Base-by-base conservation (phyloP, 1,140 invertebrate species). In the Hestina assimilis region DNA sequence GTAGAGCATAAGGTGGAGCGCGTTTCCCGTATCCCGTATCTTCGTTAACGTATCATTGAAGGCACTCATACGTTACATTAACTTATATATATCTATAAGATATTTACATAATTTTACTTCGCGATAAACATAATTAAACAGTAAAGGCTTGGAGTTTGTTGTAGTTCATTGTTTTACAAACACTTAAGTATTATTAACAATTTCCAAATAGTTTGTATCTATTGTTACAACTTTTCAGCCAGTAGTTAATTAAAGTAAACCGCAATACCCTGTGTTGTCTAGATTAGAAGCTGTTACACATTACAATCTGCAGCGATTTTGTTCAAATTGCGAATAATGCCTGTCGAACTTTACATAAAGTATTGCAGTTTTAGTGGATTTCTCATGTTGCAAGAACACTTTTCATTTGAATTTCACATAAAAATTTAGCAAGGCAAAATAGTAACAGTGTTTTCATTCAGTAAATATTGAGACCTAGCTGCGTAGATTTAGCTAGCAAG, bases 161-260 rank as follows among this genome's bases (percentile, higher is more conserved):
- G 41, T 11, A 7, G 15, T 17, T 14, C 19, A 45, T 43, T 45
- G 41, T 54, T 54, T 45, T 38, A 33, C 28, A 28, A 54, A 54
- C 33, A 54, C 26, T 46, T 23, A 21, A 4, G 41, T 17, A 19
- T 43, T 52, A 46, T 46, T 52, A 59, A 52, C 41, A 23, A 59
- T 59, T 50, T 40, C 23, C 33, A 51, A 51, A 58, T 51, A 50
- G 45, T 40, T 58, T 38, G 29, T 26, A 50, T 41, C 55, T 59
- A 66, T 62, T 54, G 50, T 54, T 57, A 26, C 54, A 62, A 62
- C 28, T 55, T 58, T 62, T 55, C 54, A 54, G 52, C 57, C 28
- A 29, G 43, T 47, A 63, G 64, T 63, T 63, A 67, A 67, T 67
- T 63, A 67, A 59, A 50, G 56, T 21, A 45, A 66, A 55, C 59